Base-by-base conservation (phyloP, 1,140 invertebrate species). In the Parapsyche elsis region DNA sequence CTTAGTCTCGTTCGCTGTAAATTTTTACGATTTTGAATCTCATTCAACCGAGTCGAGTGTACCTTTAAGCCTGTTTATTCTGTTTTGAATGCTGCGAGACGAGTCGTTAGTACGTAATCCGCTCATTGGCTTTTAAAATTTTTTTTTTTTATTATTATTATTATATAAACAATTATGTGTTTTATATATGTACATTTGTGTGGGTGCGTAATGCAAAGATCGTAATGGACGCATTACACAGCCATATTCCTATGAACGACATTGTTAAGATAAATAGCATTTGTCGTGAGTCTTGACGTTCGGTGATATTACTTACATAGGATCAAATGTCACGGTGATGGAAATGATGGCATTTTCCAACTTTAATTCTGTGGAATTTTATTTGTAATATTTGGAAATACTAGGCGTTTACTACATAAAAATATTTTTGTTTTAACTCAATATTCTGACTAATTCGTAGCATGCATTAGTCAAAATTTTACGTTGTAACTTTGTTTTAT, bases 221-320 rank as follows among this genome's bases (percentile, higher is more conserved):
- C 64, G 64, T 67, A 67, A 67, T 26, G 24, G 24, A 23, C 64
- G 21, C 64, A 26, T 67, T 67, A 67, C 64, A 67, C 64, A 5
- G 24, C 21, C 64, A 24, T 67, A 67, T 67, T 67, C 24, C 64
- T 9, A 23, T 1, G n/a, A 67, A 67, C 64, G 9, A 67, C 64
- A 12, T 23, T 67, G 64, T 26, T 23, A 67, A 67, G 64, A 67
- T 67, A 67, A 67, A 67, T 67, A 24, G 24, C 23, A 67, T 67
- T 67, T 67, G 64, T 67, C 64, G 12, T 26, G 21, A 23, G 64
- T 1, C 21, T 14, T 61, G 59, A 61, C 59, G 59, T 61, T 21
- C 59, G 10, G n/a, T 23, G 21, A 10, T 0, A 61, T 61, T 61
- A 61, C 59, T 61, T 53, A n/a, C n/a, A n/a, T n/a, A 53, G 49